Evolutionary conservation across 1,140 invertebrate genomes (phyloP), one percentile per base, ranked within the genome.

Genomic region (Brachionus manjavacas): DNA sequence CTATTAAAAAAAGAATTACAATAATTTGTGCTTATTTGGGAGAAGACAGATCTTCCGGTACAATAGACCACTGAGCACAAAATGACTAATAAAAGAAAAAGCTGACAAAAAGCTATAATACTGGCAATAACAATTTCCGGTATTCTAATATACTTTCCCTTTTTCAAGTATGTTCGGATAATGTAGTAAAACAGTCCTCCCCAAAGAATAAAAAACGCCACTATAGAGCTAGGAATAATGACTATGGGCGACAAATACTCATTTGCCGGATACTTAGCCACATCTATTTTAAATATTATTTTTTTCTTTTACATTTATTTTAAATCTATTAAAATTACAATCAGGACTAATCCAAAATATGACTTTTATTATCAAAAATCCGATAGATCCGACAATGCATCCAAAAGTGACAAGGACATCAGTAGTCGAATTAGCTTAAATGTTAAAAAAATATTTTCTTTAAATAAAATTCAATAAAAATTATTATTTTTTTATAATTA

Each of bases 201-300:
- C 79, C 79, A 81, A 12, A 81, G 41, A 43, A 81, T 43, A 43
- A 28, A 64, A 25, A 81, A 68, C 7, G 35, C 49, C 4, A 64
- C 49, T n/a, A 68, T 64, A 25, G 79, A 60, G 25, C 79, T 43
- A 14, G 79, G 79, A 16, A 81, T 12, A 14, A 81, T 81, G 9
- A 81, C 79, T 41, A 81, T 81, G 31, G 79, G 79, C 16, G 79
- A 81, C 79, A 52, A 81, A 23, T 81, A 81, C 64, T 60, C 8
- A 23, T 81, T 81, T n/a, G 52, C n/a, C 31, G 79, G 79, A 64
- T 68, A 60, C 23, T n/a, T 6, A 14, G 79, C 28, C 20, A 81
- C 79, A 68, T 81, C 79, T 81, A 12, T 25, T 43, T 35, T 35
- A 35, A 35, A 35, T 35, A 35, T 0, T 46, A n/a, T 46, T 46